Percentiles rank a stretch among this genome's conserved stretches.
Evolutionary conservation across 1,140 invertebrate genomes (phyloP).

Genomic region (Cepaea nemoralis): DNA sequence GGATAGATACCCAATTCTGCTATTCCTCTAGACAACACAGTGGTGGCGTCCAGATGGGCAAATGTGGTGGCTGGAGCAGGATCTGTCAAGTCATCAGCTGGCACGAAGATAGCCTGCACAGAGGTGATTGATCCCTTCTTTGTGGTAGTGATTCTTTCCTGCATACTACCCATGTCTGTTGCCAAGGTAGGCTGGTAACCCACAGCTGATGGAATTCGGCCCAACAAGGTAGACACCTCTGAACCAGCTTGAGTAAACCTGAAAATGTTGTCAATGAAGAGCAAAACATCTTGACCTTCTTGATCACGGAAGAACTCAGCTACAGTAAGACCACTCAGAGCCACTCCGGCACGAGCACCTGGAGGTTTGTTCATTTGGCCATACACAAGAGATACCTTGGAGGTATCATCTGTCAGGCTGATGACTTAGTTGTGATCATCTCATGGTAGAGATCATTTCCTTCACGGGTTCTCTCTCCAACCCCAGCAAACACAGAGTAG

Average conservation of each 20-base stretch:
- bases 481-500: constrained; percentile 99
- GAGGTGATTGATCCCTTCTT: constrained; percentile 99
- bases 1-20: constrained; percentile 95
- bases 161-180: constrained; percentile 99
- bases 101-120: constrained; percentile 98
- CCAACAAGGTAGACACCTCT: constrained; percentile 94
- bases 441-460: constrained; percentile 99
- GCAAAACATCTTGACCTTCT: constrained; percentile 98
- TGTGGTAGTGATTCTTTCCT: constrained; percentile 99
- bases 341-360: constrained; percentile 96
- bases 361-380: constrained; percentile 99
- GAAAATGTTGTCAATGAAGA: constrained; percentile 99
- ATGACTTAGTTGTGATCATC: constrained; percentile 99
- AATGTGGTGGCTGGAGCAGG: constrained; percentile 93
- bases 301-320: constrained; percentile 99
- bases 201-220: constrained; percentile 99
- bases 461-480: constrained; percentile 98
- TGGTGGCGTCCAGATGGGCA: constrained; percentile 97
- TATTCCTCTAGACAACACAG: constrained; percentile 94
- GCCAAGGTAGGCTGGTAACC: constrained; percentile 98
- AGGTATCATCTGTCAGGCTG: constrained; percentile 80
- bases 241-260: constrained; percentile 99
- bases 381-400: constrained; percentile 75
- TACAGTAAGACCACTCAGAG: constrained; percentile 92
- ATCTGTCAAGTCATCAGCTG: constrained; percentile 98